Conservation (phyloP, 2,113 vertebrate species). For the Scalopus aquaticus region DNA sequence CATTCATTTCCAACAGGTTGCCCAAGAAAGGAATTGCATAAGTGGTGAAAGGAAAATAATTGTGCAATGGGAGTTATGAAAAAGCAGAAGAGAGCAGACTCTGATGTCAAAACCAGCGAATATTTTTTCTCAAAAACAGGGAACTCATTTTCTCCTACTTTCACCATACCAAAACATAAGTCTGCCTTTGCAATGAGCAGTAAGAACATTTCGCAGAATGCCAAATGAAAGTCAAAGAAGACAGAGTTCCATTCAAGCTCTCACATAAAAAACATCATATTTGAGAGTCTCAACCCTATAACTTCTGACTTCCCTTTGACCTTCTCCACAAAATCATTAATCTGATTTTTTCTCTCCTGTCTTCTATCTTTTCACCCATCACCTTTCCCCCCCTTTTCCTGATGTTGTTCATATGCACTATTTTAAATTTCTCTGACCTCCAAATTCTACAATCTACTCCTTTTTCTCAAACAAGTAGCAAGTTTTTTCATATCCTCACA, state of each 20-base stretch:
- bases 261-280: background rate
- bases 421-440: background rate
- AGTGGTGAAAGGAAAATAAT: slow-evolving; percentile 27
- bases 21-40: background rate
- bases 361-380: background rate
- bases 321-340: background rate
- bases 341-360: background rate
- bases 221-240: background rate
- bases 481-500: background rate
- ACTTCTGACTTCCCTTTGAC: background rate
- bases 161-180: background rate
- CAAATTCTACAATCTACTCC: background rate
- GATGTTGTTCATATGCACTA: background rate
- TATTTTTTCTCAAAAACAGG: background rate
- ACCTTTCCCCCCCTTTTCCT: background rate
- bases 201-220: background rate
- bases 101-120: background rate
- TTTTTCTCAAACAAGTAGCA: background rate
- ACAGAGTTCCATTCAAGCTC: background rate
- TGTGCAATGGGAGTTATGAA: background rate
- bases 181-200: background rate
- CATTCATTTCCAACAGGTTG: background rate
- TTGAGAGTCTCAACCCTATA: background rate
- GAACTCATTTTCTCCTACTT: background rate
- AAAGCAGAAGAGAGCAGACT: slow-evolving; percentile 57